Percentiles rank a stretch among this genome's conserved stretches.
These are phyloP conservation scores for Hypotaenidia okinawae DNA, from an alignment of 2,797 vertebrate genomes.

Conservation along the genomic window DNA sequence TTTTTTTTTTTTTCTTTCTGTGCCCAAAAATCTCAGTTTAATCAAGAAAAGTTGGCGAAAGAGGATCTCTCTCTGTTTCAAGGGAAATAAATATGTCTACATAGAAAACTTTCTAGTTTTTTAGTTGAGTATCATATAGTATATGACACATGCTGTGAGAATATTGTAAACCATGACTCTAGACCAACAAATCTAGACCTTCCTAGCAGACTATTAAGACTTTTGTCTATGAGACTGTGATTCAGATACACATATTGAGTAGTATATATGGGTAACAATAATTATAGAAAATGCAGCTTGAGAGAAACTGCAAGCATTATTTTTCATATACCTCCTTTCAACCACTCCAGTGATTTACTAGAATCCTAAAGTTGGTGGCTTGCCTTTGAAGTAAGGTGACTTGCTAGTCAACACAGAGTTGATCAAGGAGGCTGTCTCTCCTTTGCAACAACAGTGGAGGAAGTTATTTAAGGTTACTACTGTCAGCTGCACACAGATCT, in stretches of 20 bases:
- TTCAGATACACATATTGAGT: neutral
- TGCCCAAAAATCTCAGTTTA: neutral
- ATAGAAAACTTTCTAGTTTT: neutral
- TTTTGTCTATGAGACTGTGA: neutral
- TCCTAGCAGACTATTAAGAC: neutral
- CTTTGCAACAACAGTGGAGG: conserved; percentile 26
- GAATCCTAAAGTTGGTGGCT: neutral
- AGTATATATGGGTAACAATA: neutral
- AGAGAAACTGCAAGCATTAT: neutral
- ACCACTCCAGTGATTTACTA: conserved; percentile 17
- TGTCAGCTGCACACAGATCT: conserved; percentile 26
- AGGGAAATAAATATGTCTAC: neutral
- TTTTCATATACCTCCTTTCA: conserved; percentile 10
- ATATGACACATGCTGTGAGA: neutral
- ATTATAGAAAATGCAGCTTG: neutral
- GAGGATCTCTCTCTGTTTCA: neutral
- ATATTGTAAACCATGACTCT: neutral
- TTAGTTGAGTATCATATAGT: neutral
- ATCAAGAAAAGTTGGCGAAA: neutral
- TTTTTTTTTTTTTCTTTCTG: neutral
- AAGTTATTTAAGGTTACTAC: conserved; percentile 52
- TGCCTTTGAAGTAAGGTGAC: conserved; percentile 24
- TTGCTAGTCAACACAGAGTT: conserved; percentile 15
- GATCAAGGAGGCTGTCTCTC: conserved; percentile 19
- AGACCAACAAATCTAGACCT: neutral